Base-by-base conservation (phyloP, 2,888 invertebrate genomes). In the Conchocele bisecta region DNA sequence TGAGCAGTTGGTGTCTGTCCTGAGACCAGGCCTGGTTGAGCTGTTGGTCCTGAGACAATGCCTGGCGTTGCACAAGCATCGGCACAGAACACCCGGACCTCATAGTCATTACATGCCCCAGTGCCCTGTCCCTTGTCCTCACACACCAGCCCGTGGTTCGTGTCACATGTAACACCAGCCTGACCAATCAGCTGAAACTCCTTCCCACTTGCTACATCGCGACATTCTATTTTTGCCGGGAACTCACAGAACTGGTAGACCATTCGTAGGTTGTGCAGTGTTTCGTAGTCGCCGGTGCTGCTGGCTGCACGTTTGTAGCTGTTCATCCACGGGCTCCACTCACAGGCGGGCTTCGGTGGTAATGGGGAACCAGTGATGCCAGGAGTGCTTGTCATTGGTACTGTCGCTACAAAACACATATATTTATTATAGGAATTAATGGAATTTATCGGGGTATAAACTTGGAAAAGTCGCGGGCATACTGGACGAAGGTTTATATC, bases 271-370 rank as follows among this genome's bases (percentile, higher is more conserved):
- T 79, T 81, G 17, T 77, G 77, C 6, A 88, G 68, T 0, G 83
- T 84, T 65, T 90, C 90, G 46, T 83, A 83, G 58, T 90, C 90
- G 0, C 89, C 89, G 11, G 69, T 77, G 53, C 85, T 86, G 5
- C 53, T 46, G 17, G 69, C 26, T 0, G 82, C 81, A 15, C 88
- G 84, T 5, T 69, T 65, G 58, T 77, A 82, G 17, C 85, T 92
- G 90, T 94, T 96, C 77, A 95, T 92, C 96, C 96, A 97, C 15
- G 92, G 90, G 0, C 95, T 94, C 96, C 96, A 97, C 0, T 83
- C 84, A 74, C 88, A 88, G 1, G 65, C 65, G 13, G 82, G 79
- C 20, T 66, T 69, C 0, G 72, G 65, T 20, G 79, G 64, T 11
- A 71, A 42, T 24, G 82, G 79, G 3, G 72, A 68, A 4, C 81